Evolutionary conservation across 1,140 invertebrate genomes (phyloP), one percentile per base, ranked within the genome.

Genomic region (Pinna nobilis): DNA sequence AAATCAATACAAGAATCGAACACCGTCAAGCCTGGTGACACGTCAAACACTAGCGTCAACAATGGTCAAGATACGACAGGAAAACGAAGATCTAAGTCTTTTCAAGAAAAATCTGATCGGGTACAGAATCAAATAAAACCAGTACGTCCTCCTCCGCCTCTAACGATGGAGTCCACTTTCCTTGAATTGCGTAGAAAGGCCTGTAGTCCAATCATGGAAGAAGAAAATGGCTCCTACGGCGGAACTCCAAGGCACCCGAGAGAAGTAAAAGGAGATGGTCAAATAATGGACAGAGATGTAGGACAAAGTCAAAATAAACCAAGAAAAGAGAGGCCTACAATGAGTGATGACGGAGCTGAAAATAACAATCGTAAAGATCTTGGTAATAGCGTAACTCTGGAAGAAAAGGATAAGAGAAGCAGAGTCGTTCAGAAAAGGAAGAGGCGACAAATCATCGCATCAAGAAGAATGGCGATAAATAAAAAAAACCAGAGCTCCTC

Each of bases 181-280:
- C 30, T 35, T 6, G 53, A 57, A 7, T 33, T 57, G 35, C 32
- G 35, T n/a, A 28, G 53, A 33, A 28, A 33, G 32, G 30, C 53
- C 18, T 57, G 53, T 33, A 57, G 53, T 57, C 53, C 53, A 18
- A 57, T 57, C 7, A n/a, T 33, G 30, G 53, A 57, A 57, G 53
- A 57, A 57, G 53, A 30, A 30, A 18, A 33, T 57, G n/a, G 28
- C n/a, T 57, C 30, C 32, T 6, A 33, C 35, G 53, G 35, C 25
- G 53, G n/a, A 57, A 57, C 32, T 15, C n/a, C n/a, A 28, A 13
- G 50, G 32, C 50, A 23, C 25, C 25, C 15, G 25, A 25, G 25
- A 23, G 20, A 23, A 53, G 9, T 30, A 53, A n/a, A n/a, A n/a
- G n/a, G n/a, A n/a, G n/a, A n/a, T n/a, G n/a, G n/a, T n/a, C n/a